phyloP scores from a whole-genome alignment of 2,888 invertebrate species.

The Ischnus inquisitorius region DNA sequence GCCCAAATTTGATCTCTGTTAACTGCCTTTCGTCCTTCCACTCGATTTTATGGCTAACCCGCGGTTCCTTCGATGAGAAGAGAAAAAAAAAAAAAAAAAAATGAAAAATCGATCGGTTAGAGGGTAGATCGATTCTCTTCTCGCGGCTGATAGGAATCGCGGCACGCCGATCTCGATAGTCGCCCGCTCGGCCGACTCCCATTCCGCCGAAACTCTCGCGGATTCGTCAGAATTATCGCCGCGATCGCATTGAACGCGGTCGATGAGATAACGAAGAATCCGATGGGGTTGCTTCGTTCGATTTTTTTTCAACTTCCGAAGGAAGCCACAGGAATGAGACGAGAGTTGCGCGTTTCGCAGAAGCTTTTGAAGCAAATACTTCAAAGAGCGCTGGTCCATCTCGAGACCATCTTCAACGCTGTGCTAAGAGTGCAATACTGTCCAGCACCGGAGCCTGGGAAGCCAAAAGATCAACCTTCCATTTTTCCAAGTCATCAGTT shows the following conservation, averaged over 20 bases:
- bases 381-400: no score
- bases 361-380: no score
- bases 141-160: constrained; percentile 61
- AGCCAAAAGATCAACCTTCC: no score
- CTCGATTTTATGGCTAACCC: constrained; percentile 64
- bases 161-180: constrained; percentile 48
- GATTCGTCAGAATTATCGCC: constrained; percentile 49
- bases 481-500: no score
- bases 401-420: no score
- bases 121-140: constrained; percentile 62
- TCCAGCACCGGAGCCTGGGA: no score
- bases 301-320: constrained; percentile 2
- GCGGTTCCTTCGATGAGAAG: constrained; percentile 53
- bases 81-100: no score
- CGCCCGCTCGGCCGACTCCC: no score
- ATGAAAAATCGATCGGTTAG: constrained; percentile 52
- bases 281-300: neutral
- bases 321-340: no score
- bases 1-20: constrained; percentile 61
- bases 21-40: constrained; percentile 62
- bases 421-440: no score
- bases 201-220: constrained; percentile 4
- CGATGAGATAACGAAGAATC: constrained; percentile 12
- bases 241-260: constrained; percentile 19
- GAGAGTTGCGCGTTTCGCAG: no score